Conservation (phyloP, 2,797 vertebrate genomes). For the Catharus ustulatus region DNA sequence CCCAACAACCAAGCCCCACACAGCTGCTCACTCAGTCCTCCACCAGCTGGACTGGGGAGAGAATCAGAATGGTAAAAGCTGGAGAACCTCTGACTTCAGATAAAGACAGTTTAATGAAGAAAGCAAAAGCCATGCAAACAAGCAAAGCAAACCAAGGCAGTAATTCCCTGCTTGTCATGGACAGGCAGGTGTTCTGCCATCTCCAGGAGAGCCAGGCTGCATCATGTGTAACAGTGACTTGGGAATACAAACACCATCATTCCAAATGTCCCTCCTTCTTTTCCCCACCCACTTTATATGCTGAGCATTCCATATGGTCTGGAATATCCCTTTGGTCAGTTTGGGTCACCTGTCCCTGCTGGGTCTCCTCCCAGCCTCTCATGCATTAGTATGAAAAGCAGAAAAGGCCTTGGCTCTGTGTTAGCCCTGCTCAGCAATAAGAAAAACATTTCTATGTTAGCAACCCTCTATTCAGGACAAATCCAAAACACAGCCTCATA, state of each 20-base stretch:
- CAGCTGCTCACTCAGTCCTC: background rate
- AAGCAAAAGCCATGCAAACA: background rate
- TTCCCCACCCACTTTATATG: background rate
- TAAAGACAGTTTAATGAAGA: background rate
- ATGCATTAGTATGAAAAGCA: rapidly evolving
- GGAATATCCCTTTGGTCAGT: background rate
- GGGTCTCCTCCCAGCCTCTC: background rate
- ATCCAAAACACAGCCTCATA: background rate
- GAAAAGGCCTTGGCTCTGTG: background rate
- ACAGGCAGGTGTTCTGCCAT: background rate
- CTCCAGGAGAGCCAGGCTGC: background rate
- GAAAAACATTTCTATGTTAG: background rate
- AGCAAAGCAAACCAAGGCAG: background rate
- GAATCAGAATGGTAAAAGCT: background rate
- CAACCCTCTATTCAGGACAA: background rate
- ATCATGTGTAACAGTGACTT: rapidly evolving
- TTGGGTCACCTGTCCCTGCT: background rate
- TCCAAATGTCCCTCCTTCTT: background rate
- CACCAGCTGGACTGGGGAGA: background rate
- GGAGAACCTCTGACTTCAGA: background rate
- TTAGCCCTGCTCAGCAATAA: background rate
- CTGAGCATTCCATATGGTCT: background rate
- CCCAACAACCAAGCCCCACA: background rate
- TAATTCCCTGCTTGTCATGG: background rate
- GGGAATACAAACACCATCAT: background rate